Conservation (phyloP, 1,140 invertebrate species). For the Drosophila guanche region DNA sequence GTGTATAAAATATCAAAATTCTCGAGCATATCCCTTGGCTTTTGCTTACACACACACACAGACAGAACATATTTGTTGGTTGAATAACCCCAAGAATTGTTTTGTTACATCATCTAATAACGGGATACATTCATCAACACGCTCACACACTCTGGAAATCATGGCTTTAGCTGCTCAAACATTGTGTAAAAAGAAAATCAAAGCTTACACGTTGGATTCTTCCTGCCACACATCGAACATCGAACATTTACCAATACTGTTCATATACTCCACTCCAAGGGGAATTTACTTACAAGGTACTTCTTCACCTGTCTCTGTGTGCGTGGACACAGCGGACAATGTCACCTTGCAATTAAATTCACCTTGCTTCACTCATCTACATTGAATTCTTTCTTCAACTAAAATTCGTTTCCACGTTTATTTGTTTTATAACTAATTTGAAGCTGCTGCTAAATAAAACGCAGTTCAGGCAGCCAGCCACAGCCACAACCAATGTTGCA, state of each 20-base stretch:
- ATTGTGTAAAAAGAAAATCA: not conserved
- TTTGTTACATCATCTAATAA: constrained; percentile 42
- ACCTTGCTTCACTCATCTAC: too few relatives aligned
- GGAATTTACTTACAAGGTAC: too few relatives aligned
- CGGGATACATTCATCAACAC: constrained; percentile 10
- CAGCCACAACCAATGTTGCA: constrained; percentile 26
- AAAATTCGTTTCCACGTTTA: constrained; percentile 47
- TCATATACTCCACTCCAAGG: too few relatives aligned
- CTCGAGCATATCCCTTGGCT: constrained; percentile 16
- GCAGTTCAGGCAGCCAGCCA: constrained; percentile 16
- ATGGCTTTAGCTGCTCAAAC: not conserved
- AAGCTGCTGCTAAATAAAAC: constrained; percentile 40
- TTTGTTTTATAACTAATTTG: constrained; percentile 60
- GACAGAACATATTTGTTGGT: constrained; percentile 1
- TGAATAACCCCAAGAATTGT: constrained; percentile 32
- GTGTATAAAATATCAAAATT: constrained; percentile 18
- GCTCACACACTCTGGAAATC: not conserved
- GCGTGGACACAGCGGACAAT: too few relatives aligned
- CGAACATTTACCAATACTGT: too few relatives aligned
- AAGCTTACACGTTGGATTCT: too few relatives aligned
- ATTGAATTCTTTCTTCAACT: constrained; percentile 11
- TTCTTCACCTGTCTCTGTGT: too few relatives aligned
- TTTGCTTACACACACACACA: constrained; percentile 15
- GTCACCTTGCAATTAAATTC: too few relatives aligned
- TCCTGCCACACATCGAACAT: too few relatives aligned